These are phyloP conservation scores for Lepidocyrtinus sp. DNA, from an alignment of 2,888 invertebrate species.

Conservation along the genomic window DNA sequence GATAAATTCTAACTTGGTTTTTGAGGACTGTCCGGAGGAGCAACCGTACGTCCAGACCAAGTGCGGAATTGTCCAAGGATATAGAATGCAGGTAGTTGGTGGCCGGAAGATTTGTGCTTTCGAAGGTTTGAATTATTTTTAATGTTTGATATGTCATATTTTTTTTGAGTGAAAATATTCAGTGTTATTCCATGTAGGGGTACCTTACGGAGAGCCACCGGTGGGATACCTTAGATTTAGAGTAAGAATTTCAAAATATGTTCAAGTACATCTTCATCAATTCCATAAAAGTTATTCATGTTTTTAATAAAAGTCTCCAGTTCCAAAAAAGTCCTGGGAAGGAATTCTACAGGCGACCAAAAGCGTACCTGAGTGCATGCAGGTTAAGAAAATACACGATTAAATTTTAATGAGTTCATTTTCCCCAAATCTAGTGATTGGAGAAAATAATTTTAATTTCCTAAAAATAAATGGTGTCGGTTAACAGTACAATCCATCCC, in stretches of 20 bases:
- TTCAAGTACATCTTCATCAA: not conserved
- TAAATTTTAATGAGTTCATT: too few species aligned
- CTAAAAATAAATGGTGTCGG: too few species aligned
- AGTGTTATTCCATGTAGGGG: slow-evolving; percentile 55
- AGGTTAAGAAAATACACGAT: too few species aligned
- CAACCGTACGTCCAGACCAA: slow-evolving; percentile 46
- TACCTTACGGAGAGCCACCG: slow-evolving; percentile 65
- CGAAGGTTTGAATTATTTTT: slow-evolving; percentile 25
- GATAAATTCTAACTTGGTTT: too few species aligned
- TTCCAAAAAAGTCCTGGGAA: slow-evolving; percentile 59
- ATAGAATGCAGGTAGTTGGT: slow-evolving; percentile 58
- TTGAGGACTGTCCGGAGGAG: slow-evolving; percentile 9
- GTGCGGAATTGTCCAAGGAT: slow-evolving; percentile 61
- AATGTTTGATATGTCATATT: not conserved
- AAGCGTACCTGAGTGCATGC: slow-evolving; percentile 56
- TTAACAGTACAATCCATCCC: slow-evolving; percentile 58
- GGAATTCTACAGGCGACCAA: slow-evolving; percentile 55
- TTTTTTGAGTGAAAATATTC: not conserved
- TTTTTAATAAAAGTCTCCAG: slow-evolving; percentile 56
- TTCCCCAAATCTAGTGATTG: too few species aligned
- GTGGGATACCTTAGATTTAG: slow-evolving; percentile 57
- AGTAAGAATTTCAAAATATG: slow-evolving; percentile 43
- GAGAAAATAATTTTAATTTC: too few species aligned
- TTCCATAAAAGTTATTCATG: too few species aligned
- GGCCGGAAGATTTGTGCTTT: slow-evolving; percentile 62